Evolutionary conservation across 2,888 invertebrate genomes (phyloP), one percentile per base, ranked within the genome.

Genomic region (Parnassius glacialis): DNA sequence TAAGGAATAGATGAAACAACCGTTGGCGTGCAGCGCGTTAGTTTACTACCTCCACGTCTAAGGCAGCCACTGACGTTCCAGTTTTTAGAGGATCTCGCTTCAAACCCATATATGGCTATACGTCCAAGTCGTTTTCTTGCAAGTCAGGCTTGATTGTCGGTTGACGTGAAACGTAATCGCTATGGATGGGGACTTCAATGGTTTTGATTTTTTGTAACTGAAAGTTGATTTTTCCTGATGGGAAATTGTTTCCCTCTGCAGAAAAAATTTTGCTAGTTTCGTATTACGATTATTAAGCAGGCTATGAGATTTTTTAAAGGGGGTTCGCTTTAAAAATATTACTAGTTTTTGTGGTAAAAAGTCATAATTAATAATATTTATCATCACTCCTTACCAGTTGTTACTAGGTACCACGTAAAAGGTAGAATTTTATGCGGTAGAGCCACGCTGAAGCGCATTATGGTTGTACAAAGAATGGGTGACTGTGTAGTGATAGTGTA

Each of bases 31-130:
- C 51, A 59, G 54, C 62, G 61, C 48, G 62, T 62, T 65, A 62
- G 43, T 59, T 51, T 57, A 62, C 47, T 62, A 62, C 57, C 61
- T 55, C 53, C 59, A 16, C 59, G 52, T 64, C 64, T 57, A 64
- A 60, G 56, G 59, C 59, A 60, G 43, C 42, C 52, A 52, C 59
- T 55, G 58, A 64, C 64, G 69, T 69, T 69, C 76, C 70, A 76
- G 71, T 75, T 76, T 76, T 75, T 76, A 76, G 75, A 70, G 69
- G 70, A 65, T 66, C 74, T 67, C 68, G 67, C 65, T 65, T 42
- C 58, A 11, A 53, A 16, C 25, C 76, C 76, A 52, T 75, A 75
- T 70, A 74, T 67, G 75, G 75, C 48, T 9, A 7, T 53, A 16
- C 10, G 57, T n/a, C n/a, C 52, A 13, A 62, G 62, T 62, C 60